Percentiles rank a stretch among this genome's conserved stretches.
Evolutionary conservation across 2,113 vertebrate species (phyloP).

Genomic region (Noturus placidus): DNA sequence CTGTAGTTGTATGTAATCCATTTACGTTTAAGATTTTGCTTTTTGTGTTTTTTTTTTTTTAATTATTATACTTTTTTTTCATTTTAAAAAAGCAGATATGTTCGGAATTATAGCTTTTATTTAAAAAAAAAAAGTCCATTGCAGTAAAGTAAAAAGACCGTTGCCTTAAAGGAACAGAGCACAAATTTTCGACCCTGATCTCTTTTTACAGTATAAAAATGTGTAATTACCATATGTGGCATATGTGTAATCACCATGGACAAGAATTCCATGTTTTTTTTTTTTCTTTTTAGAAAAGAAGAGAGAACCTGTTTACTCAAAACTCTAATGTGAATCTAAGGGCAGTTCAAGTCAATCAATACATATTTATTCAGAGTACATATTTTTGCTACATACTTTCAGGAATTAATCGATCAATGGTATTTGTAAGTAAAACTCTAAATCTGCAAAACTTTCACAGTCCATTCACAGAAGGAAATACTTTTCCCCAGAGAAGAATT

Average conservation of each 20-base stretch:
- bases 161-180: background rate
- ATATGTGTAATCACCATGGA: background rate
- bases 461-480: background rate
- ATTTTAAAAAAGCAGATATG: background rate
- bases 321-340: background rate
- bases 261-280: background rate
- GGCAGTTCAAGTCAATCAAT: background rate
- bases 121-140: background rate
- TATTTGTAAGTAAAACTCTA: background rate
- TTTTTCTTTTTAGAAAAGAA: background rate
- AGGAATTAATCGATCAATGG: background rate
- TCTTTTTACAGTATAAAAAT: background rate
- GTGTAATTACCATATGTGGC: too few species aligned
- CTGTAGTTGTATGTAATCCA: background rate
- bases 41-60: background rate
- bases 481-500: background rate
- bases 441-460: background rate
- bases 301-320: background rate
- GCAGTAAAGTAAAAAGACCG: background rate
- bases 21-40: background rate
- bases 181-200: too few species aligned
- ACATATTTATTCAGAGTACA: background rate
- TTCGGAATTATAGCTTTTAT: background rate
- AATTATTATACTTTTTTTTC: too few species aligned
- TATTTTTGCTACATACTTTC: background rate